Evolutionary conservation across 2,113 vertebrate genomes (phyloP), one percentile per base, ranked within the genome.

Genomic region (Cyanoderma ruficeps): DNA sequence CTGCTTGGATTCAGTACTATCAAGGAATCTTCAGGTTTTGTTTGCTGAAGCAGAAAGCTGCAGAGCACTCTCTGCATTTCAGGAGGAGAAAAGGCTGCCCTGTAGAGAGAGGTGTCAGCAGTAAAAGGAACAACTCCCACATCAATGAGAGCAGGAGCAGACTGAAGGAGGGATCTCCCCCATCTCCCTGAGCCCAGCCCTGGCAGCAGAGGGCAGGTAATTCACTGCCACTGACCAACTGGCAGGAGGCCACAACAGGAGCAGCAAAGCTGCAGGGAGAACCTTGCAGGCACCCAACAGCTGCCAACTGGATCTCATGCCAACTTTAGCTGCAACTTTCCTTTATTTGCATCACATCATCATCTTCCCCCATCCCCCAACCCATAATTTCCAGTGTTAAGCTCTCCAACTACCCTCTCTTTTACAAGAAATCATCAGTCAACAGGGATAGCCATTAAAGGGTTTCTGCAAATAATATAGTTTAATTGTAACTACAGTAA

Each of bases 401-500:
- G 15, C 33, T 72, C 60, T 55, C 60, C 60, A 9, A 37, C 3
- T 21, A 19, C 47, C n/a, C 1, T 2, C 37, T 68, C 75, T 53
- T 30, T 12, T 7, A 60, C 30, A 46, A 49, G 24, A 69, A 93
- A 31, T 42, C 18, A 31, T 41, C 68, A 85, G 25, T 23, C 70
- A 44, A 44, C 20, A 12, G 59, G 35, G 61, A 75, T 3, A 89
- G 69, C 69, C 87, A 49, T 47, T 81, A 78, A 69, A 81, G 69
- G 68, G 56, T 97, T 97, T 96, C 89, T 96, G 97, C 82, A 98
- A 96, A 97, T 95, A 96, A 97, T 95, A 93, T 41, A 81, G 98
- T 97, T 99, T 98, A 99, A 97, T 98, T 83, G 65, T 97, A 98
- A 94, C 98, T 97, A 93, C 90, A 91, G 67, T 72, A 90, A 93